Evolutionary conservation across 2,113 vertebrate genomes (phyloP), one percentile per base, ranked within the genome.

Genomic region (Saccopteryx bilineata): DNA sequence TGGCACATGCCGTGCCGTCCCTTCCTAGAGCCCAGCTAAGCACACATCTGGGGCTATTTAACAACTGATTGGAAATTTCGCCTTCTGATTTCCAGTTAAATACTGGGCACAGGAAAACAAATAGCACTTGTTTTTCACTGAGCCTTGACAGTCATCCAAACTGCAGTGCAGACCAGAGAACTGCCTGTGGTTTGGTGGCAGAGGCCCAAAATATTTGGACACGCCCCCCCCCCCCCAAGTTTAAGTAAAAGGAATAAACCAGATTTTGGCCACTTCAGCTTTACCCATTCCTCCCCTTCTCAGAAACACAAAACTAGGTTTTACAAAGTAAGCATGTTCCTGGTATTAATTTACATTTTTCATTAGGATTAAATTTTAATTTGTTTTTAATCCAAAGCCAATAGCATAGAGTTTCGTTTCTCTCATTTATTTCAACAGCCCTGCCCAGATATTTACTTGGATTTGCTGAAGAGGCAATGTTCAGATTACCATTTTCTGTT

Each of bases 61-160:
- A 98, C 98, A 98, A 98, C 96, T 97, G 98, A 99, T 98, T 99
- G 98, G 98, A 99, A 99, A 98, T 97, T 98, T 98, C 96, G 98
- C 97, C 98, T 98, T 97, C 98, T 98, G 98, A 99, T 98, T 99
- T 99, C 98, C 98, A 98, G 98, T 99, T 99, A 99, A 99, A 99
- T 98, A 98, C 97, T 96, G 98, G 97, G 98, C 97, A 98, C 98
- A 98, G 98, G 98, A 98, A 99, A 99, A 99, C 98, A 99, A 99
- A 99, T 97, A 99, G 97, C 98, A 98, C 98, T 99, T 99, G 98
- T 99, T 99, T 99, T 99, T 98, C 98, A 98, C 98, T 90, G 96
- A 98, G 96, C 97, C 98, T 98, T 99, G 98, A 98, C 98, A 98
- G 95, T 97, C 97, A 97, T 98, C 98, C 98, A 99, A 98, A 98